These are phyloP conservation scores for Drosophila mojavensis DNA, from an alignment of 1,140 invertebrate species.

Conservation along the genomic window DNA sequence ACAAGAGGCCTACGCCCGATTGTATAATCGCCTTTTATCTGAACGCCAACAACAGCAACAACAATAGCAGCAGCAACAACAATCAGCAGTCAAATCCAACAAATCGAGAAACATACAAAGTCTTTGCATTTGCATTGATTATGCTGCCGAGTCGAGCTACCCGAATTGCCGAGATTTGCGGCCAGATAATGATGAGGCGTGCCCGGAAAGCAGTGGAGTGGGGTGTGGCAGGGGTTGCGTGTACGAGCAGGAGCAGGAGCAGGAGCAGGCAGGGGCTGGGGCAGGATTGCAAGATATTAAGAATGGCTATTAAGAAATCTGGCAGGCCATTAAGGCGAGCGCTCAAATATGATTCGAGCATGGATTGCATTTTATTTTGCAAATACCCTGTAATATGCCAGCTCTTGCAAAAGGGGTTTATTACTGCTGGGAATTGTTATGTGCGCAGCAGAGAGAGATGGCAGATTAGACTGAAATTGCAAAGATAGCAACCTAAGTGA, in stretches of 20 bases:
- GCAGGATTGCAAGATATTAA: slow-evolving; percentile 46
- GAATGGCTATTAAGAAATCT: slow-evolving; percentile 71
- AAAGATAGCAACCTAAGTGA: neutral
- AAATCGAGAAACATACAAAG: slow-evolving; percentile 14
- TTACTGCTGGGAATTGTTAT: too few relatives aligned
- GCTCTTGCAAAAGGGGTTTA: too few relatives aligned
- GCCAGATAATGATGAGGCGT: slow-evolving; percentile 40
- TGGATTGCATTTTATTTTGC: slow-evolving; percentile 14
- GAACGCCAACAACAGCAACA: slow-evolving; percentile 3
- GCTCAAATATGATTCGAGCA: slow-evolving; percentile 48
- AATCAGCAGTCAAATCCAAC: neutral
- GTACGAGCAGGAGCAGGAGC: neutral
- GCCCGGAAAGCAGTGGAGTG: neutral
- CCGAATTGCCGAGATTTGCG: slow-evolving; percentile 37
- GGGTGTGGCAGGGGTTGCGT: neutral
- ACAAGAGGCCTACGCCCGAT: slow-evolving; percentile 42
- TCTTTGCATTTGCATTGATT: slow-evolving; percentile 37
- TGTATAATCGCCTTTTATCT: slow-evolving; percentile 43
- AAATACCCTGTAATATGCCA: slow-evolving; percentile 9
- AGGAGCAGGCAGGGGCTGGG: neutral
- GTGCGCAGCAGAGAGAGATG: neutral
- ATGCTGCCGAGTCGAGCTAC: slow-evolving; percentile 33
- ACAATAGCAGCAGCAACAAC: neutral
- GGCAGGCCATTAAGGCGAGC: slow-evolving; percentile 63
- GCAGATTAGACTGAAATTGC: neutral